These are phyloP conservation scores for Cliona cf. orientalis DNA, from an alignment of 37 sponge, comb jelly and placozoan species.

Conservation along the genomic window DNA sequence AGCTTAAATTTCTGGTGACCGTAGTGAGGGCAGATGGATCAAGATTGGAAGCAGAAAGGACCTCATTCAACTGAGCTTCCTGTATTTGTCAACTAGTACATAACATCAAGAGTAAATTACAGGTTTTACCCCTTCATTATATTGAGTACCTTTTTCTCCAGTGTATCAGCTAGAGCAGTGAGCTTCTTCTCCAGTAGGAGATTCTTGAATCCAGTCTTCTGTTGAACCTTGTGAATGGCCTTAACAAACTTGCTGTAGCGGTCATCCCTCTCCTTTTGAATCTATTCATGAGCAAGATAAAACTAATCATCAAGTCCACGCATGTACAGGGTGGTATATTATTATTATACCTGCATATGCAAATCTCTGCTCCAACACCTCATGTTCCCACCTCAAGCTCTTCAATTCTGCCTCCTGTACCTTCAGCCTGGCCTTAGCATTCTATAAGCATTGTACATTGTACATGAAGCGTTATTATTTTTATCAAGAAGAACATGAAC, in stretches of 20 bases:
- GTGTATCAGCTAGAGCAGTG: constrained; percentile 85
- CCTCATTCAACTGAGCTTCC: constrained; percentile 98
- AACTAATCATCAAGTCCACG: not conserved
- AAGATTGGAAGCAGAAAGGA: constrained; percentile 93
- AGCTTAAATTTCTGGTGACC: constrained; percentile 97
- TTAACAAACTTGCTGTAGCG: constrained; percentile 91
- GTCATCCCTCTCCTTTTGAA: constrained; percentile 93
- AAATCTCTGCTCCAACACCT: constrained; percentile 97
- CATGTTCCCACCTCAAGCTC: constrained; percentile 97
- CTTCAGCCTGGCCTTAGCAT: constrained; percentile 95
- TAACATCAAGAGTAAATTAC: not conserved
- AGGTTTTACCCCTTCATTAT: not conserved
- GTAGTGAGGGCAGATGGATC: constrained; percentile 95
- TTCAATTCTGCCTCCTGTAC: constrained; percentile 94
- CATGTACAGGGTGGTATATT: not conserved
- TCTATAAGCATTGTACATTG: constrained; percentile 37
- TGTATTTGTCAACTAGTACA: constrained; percentile 2
- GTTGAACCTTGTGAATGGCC: constrained; percentile 98
- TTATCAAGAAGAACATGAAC: not conserved
- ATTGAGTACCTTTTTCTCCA: constrained; percentile 91
- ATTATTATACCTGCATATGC: constrained; percentile 70
- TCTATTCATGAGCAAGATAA: constrained; percentile 24
- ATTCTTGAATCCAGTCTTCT: constrained; percentile 97
- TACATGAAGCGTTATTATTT: not conserved
- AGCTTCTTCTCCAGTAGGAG: constrained; percentile 98